Percentiles rank a stretch among this genome's conserved stretches.
phyloP scores from a whole-genome alignment of 2,113 vertebrate species.

The Silurus glanis region DNA sequence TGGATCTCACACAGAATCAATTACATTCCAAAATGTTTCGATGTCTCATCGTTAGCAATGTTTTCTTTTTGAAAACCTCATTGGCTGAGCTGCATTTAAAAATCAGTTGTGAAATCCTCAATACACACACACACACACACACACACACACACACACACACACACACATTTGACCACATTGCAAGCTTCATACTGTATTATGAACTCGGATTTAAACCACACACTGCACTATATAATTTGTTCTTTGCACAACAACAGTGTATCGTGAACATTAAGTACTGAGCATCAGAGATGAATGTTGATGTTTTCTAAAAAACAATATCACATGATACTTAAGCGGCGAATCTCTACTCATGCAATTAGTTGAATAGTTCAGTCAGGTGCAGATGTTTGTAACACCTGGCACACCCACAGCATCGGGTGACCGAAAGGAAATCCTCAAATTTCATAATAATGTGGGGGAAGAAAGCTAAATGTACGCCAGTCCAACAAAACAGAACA shows the following conservation, averaged over 20 bases:
- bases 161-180: no score
- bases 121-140: not conserved
- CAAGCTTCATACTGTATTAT: no score
- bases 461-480: not conserved
- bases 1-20: not conserved
- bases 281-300: not conserved
- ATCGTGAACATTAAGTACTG: no score
- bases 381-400: not conserved
- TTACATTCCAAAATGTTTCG: not conserved
- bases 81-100: not conserved
- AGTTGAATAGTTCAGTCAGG: not conserved
- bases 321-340: not conserved
- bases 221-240: no score
- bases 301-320: not conserved
- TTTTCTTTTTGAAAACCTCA: not conserved
- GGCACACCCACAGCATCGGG: not conserved
- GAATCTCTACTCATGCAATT: not conserved
- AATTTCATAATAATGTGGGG: not conserved
- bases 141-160: no score
- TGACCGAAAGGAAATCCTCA: not conserved
- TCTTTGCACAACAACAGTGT: no score
- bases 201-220: no score
- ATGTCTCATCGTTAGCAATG: not conserved
- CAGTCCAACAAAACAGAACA: not conserved
- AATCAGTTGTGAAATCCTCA: not conserved